Evolutionary conservation across 2,888 invertebrate species (phyloP), one percentile per base, ranked within the genome.

Genomic region (Leptogaster cylindrica): DNA sequence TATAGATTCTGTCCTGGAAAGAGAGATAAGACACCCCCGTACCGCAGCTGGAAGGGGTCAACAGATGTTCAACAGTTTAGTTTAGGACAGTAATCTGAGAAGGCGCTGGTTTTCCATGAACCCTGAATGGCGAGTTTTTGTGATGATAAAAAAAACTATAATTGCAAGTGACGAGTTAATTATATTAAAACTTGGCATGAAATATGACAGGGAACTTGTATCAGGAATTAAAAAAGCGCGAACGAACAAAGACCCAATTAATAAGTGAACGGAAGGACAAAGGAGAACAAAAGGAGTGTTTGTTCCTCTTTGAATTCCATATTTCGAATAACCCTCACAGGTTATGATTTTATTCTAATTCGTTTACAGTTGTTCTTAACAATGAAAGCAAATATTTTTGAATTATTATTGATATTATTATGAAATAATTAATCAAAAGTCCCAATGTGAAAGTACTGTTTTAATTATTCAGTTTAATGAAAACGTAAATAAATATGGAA

Each of bases 161-260:
- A n/a, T 50, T 55, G 63, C 46, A 66, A 69, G 66, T 69, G 66
- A 67, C 69, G 66, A 64, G 66, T 52, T 69, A 69, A 69, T 69
- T 69, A 69, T 55, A 63, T 36, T 33, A 39, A 55, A 55, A 48
- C 36, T 23, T 20, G 46, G 14, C 18, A 14, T 50, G 20, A 20
- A 28, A 50, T 23, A 12, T 18, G 23, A 3, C 31, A 41, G 41
- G 2, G 48, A 10, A 4, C 28, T 36, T 58, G 18, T 39, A 12
- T n/a, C 36, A 25, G 4, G 3, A 58, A 39, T 16, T 27, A 41
- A 28, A 44, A n/a, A 44, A 14, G 27, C 5, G 18, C 39, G 8
- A 7, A 36, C n/a, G n/a, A 39, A 44, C 44, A 61, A 61, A 44
- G 61, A 16, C 44, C 61, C 44, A 61, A 61, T 61, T 61, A 31